Evolutionary conservation across 2,888 invertebrate genomes (phyloP), one percentile per base, ranked within the genome.

Genomic region (Capitulum mitella): DNA sequence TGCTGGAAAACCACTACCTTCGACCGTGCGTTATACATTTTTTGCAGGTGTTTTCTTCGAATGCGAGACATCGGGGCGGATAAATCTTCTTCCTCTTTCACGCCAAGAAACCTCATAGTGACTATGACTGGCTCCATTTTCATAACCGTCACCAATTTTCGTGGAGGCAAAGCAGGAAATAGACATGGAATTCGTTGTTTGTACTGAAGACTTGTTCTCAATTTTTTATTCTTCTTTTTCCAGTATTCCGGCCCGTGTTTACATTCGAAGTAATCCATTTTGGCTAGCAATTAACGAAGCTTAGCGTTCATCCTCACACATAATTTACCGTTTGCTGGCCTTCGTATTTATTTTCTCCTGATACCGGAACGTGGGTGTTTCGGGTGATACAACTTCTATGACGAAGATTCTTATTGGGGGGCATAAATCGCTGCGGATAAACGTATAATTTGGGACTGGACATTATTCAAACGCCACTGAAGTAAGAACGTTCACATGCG

Each of bases 171-270:
- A 26, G 70, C 26, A 2, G 70, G 70, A 26, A 70, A 70, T 10
- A 70, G 29, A 29, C 70, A 70, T 26, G 70, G 70, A 40, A 70
- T 70, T 37, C 70, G 37, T 37, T 29, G 70, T 26, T 70, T 70
- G 8, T 70, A 29, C 22, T 70, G 70, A 8, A 1, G 22, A 14
- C 29, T 26, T 29, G 29, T 70, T 29, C 40, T 70, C 37, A 16
- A 29, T 8, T 70, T 70, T 26, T 70, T 70, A 40, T 70, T 70
- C 26, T 29, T 70, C 29, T 70, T 70, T 26, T 40, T 70, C 70
- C 70, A 70, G 34, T 70, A 70, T 40, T 70, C 40, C 26, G 70
- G 70, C 26, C 70, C 70, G 26, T 70, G 70, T 26, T 70, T 70
- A 12, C 70, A 70, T 37, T 70, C 70, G 22, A 70, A 70, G 26